Conservation (phyloP, 2,113 vertebrate genomes). For the Ovibos moschatus region DNA sequence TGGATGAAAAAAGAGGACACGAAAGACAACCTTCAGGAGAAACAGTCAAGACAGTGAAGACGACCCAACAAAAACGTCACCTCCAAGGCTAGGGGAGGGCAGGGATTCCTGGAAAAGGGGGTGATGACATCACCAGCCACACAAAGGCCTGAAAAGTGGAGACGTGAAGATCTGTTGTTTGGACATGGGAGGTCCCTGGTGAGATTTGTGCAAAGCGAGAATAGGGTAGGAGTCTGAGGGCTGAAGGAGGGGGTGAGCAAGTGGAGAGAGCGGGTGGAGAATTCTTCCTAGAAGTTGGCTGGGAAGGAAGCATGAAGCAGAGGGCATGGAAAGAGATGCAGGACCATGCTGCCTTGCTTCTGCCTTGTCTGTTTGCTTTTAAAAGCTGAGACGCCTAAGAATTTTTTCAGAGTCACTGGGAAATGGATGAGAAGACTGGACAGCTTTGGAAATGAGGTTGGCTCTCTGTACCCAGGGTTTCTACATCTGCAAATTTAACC, state of each 20-base stretch:
- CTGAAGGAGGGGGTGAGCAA: neutral
- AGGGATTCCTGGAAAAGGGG: neutral
- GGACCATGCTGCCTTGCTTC: neutral
- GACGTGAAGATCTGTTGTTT: neutral
- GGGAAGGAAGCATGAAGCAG: neutral
- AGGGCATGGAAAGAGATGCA: fast-evolving
- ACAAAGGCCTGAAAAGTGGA: neutral
- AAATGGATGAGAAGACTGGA: neutral
- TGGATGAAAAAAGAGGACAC: neutral
- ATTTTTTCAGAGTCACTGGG: neutral
- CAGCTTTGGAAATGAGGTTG: neutral
- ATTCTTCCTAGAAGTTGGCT: neutral
- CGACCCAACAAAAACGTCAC: neutral
- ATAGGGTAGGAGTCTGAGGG: neutral
- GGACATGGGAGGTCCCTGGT: neutral
- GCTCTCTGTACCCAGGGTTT: neutral
- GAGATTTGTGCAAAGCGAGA: neutral
- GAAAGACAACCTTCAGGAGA: neutral
- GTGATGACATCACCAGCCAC: fast-evolving
- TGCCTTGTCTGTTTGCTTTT: neutral
- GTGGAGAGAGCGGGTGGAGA: neutral
- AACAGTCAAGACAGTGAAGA: neutral
- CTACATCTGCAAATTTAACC: neutral
- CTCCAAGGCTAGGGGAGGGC: neutral
- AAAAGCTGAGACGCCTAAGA: neutral